Evolutionary conservation across 2,888 invertebrate species (phyloP).

Genomic region (Spodoptera picta): DNA sequence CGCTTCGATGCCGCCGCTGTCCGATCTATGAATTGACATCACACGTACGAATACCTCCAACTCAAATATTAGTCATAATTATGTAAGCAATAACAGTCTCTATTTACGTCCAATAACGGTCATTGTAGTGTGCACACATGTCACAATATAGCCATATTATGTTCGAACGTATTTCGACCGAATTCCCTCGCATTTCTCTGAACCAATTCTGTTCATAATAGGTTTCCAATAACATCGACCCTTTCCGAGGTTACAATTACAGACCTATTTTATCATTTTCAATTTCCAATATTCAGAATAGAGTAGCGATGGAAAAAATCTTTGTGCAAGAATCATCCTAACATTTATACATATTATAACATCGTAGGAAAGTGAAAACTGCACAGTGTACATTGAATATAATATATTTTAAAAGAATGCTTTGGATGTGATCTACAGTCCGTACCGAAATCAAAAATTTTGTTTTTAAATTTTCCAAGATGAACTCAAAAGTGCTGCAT

Average conservation of each 20-base stretch:
- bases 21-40: slow-evolving; percentile 17
- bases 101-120: slow-evolving; percentile 18
- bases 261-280: slow-evolving; percentile 14
- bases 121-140: slow-evolving; percentile 14
- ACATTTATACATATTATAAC: too few relatives aligned
- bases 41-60: slow-evolving; percentile 19
- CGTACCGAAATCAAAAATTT: too few relatives aligned
- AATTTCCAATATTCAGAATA: slow-evolving; percentile 12
- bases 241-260: slow-evolving; percentile 11
- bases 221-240: slow-evolving; percentile 19
- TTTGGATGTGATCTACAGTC: too few relatives aligned
- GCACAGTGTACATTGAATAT: too few relatives aligned
- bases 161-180: slow-evolving; percentile 8
- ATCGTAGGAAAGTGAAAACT: too few relatives aligned
- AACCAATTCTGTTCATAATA: slow-evolving; percentile 15
- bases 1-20: background rate
- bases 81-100: slow-evolving; percentile 29
- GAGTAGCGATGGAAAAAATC: background rate
- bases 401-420: too few relatives aligned
- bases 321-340: too few relatives aligned
- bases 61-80: slow-evolving; percentile 16
- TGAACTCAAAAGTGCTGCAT: too few relatives aligned
- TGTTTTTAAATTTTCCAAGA: too few relatives aligned
- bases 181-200: slow-evolving; percentile 21
- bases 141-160: slow-evolving; percentile 19